These are phyloP conservation scores for Amphiprion percula DNA, from an alignment of 2,113 vertebrate genomes.

Conservation along the genomic window DNA sequence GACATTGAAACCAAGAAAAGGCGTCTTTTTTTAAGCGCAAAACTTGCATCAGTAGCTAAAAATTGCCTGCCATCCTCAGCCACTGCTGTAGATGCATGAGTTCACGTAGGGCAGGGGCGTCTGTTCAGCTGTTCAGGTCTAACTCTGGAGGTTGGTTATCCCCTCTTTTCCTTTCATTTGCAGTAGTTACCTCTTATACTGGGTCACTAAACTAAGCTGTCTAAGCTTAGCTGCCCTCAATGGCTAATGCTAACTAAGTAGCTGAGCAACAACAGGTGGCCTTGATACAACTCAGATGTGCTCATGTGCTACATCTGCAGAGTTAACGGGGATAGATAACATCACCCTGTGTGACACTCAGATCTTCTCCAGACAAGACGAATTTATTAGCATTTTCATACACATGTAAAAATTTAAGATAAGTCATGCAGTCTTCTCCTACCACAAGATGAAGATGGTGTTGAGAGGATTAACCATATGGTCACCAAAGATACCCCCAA, in stretches of 20 bases:
- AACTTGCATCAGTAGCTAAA: background rate
- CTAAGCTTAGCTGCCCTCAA: slow-evolving; percentile 71
- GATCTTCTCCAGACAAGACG: background rate
- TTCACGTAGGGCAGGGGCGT: slow-evolving; percentile 19
- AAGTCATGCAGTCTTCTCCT: background rate
- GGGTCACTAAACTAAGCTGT: slow-evolving; percentile 79
- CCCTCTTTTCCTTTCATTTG: slow-evolving; percentile 58
- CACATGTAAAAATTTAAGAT: background rate
- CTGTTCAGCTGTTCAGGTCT: slow-evolving; percentile 26
- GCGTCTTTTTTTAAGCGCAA: background rate
- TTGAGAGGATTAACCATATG: slow-evolving; percentile 60
- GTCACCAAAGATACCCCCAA: slow-evolving; percentile 16
- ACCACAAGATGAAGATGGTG: slow-evolving; percentile 8
- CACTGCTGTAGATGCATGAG: background rate
- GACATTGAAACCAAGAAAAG: background rate
- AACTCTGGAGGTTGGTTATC: slow-evolving; percentile 43
- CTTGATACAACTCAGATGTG: slow-evolving; percentile 47
- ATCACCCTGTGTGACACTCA: background rate
- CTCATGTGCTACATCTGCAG: slow-evolving; percentile 48
- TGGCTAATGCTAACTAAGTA: slow-evolving; percentile 80
- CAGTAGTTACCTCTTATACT: slow-evolving; percentile 53
- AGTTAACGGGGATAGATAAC: background rate
- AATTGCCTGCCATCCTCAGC: background rate
- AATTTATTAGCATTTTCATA: background rate
- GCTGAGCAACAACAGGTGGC: slow-evolving; percentile 76